Evolutionary conservation across 2,797 vertebrate species (phyloP).

Genomic region (Lepilemur ruficaudatus): DNA sequence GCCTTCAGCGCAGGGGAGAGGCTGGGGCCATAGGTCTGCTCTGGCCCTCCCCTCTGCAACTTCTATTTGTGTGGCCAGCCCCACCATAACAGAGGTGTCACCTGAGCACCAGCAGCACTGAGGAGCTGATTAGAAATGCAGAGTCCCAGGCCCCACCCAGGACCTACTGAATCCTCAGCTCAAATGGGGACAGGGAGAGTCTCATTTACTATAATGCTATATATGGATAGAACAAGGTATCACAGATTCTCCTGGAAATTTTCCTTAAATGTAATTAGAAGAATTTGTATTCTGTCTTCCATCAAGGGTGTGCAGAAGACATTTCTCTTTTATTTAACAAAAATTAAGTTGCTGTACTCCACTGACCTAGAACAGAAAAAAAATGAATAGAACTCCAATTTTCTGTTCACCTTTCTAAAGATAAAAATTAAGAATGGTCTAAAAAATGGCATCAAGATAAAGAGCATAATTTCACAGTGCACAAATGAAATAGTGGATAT

Average conservation of each 20-base stretch:
- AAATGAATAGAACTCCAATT: neutral
- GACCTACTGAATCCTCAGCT: neutral
- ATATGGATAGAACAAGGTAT: rapidly evolving
- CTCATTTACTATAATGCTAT: neutral
- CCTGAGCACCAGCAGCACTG: neutral
- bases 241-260: neutral
- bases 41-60: rapidly evolving
- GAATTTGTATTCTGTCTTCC: neutral
- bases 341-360: neutral
- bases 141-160: neutral
- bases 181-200: neutral
- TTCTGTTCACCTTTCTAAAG: neutral
- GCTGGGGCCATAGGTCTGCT: neutral
- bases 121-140: neutral
- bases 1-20: neutral
- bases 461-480: neutral
- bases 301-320: neutral
- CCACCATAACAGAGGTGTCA: too few species aligned
- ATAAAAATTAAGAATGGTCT: neutral
- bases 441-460: neutral
- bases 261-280: neutral
- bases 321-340: neutral
- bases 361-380: neutral
- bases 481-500: slow-evolving; percentile 11
- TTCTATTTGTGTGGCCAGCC: neutral